A percentile compares a stretch with the other conserved stretches of the same genome.
These are phyloP conservation scores for Cryptoleucopteryx plumbea DNA, from an alignment of 2,113 vertebrate species.

Conservation along the genomic window DNA sequence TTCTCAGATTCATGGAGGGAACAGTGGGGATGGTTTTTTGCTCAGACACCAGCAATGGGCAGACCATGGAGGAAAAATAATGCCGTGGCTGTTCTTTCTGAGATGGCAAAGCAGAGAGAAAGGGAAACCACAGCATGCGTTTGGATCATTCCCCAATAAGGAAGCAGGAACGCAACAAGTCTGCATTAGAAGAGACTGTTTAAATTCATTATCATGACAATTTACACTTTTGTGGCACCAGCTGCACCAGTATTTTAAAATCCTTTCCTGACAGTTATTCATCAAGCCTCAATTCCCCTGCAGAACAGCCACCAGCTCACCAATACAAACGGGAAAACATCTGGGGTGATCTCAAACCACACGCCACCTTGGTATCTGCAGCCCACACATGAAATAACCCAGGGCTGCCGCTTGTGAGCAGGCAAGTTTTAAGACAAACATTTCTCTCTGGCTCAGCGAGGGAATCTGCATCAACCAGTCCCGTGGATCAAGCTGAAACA, in stretches of 20 bases:
- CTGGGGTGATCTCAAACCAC: neutral
- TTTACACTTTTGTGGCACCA: neutral
- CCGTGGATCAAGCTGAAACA: neutral
- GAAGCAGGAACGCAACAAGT: neutral
- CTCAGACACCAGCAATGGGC: neutral
- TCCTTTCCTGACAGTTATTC: neutral
- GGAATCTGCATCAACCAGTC: neutral
- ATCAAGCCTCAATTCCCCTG: neutral
- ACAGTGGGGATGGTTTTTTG: neutral
- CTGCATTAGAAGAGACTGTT: neutral
- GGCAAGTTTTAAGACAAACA: neutral
- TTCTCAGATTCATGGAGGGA: neutral
- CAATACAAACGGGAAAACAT: rapidly evolving
- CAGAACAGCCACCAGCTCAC: neutral
- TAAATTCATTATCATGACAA: neutral
- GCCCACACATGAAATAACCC: neutral
- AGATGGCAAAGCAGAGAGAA: neutral
- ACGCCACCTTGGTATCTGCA: neutral
- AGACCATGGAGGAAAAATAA: neutral
- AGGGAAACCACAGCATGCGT: neutral
- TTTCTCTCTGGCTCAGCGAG: rapidly evolving
- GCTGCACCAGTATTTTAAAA: neutral
- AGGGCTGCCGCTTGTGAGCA: rapidly evolving
- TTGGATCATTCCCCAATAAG: neutral
- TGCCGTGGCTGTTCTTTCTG: neutral